Evolutionary conservation across 64 coral and sea anemone genomes (phyloP).

Genomic region (Pocillopora verrucosa): DNA sequence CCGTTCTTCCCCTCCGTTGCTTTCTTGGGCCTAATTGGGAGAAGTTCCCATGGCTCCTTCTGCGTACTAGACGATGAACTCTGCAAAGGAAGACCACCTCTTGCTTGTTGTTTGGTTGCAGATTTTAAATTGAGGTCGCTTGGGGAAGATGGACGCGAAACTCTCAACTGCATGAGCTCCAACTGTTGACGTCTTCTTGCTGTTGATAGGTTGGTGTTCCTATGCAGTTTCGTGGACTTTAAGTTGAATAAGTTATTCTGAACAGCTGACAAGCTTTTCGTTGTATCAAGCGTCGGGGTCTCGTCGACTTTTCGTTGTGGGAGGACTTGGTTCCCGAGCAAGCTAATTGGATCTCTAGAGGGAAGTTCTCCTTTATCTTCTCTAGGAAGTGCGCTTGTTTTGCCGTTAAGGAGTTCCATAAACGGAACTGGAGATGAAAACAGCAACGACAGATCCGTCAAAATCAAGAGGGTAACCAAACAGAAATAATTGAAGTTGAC

Average conservation of each 20-base stretch:
- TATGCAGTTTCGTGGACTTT: background rate
- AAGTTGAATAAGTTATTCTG: background rate
- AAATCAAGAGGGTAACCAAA: constrained; percentile 11
- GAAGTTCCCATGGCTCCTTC: background rate
- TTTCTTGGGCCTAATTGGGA: background rate
- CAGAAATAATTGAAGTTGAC: background rate
- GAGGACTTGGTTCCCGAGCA: background rate
- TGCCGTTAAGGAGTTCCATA: background rate
- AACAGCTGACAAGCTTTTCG: background rate
- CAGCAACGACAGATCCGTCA: background rate
- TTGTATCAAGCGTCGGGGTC: background rate
- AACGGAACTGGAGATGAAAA: background rate
- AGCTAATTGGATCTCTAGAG: background rate
- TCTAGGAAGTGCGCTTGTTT: background rate
- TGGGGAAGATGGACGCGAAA: background rate
- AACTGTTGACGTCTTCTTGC: background rate
- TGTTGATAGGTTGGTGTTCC: background rate
- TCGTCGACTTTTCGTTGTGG: background rate
- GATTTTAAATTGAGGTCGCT: background rate
- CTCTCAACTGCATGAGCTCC: background rate
- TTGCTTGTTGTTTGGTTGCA: background rate
- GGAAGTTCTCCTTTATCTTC: background rate
- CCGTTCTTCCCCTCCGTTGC: background rate
- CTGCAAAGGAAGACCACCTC: background rate
- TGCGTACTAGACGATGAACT: background rate